Percentiles rank a stretch among this genome's conserved stretches.
These are phyloP conservation scores for Pseudolycoriella hygida DNA, from an alignment of 2,888 invertebrate genomes.

Conservation along the genomic window DNA sequence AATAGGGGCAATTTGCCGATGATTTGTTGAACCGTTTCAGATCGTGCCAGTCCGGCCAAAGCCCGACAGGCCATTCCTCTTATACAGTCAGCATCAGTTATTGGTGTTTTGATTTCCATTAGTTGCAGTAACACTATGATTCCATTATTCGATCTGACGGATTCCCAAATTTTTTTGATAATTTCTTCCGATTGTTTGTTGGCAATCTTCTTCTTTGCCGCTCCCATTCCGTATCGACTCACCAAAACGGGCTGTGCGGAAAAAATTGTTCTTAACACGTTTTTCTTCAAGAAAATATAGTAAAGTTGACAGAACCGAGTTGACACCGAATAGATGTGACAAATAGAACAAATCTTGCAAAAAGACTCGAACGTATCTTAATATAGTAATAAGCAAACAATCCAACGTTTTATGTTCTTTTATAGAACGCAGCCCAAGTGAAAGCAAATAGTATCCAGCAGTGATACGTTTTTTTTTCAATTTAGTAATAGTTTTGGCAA, in stretches of 20 bases:
- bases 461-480: too few relatives aligned
- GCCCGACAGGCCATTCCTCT: conserved; percentile 87
- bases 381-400: too few relatives aligned
- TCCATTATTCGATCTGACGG: conserved; percentile 83
- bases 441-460: too few relatives aligned
- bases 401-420: too few relatives aligned
- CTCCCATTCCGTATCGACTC: conserved; percentile 33
- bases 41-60: conserved; percentile 82
- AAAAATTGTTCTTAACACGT: too few relatives aligned
- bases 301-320: too few relatives aligned
- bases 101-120: conserved; percentile 82
- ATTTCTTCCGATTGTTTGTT: conserved; percentile 62
- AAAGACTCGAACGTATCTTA: too few relatives aligned
- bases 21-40: conserved; percentile 84
- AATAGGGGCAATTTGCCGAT: conserved; percentile 89
- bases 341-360: too few relatives aligned
- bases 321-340: too few relatives aligned
- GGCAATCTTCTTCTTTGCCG: conserved; percentile 36
- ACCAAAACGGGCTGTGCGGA: conserved; percentile 25
- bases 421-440: too few relatives aligned
- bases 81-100: conserved; percentile 92
- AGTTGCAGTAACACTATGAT: conserved; percentile 86
- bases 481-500: too few relatives aligned
- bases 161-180: conserved; percentile 86
- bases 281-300: too few relatives aligned